Evolutionary conservation across 2,888 invertebrate species (phyloP).

Genomic region (Notodonta dromedarius): DNA sequence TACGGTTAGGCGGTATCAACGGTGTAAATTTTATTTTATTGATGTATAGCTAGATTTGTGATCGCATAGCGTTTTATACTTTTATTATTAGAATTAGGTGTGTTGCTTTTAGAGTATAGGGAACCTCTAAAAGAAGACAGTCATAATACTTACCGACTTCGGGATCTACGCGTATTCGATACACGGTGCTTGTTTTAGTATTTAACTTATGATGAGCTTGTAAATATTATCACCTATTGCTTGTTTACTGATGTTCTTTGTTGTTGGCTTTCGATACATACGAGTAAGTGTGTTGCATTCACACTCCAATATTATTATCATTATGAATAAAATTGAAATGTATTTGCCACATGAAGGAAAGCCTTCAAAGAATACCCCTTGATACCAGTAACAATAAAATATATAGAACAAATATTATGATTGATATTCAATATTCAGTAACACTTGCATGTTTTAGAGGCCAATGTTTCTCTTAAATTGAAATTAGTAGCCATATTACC

Average conservation of each 20-base stretch:
- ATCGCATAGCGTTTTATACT: slow-evolving; percentile 79
- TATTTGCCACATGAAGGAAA: background rate
- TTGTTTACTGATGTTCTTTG: background rate
- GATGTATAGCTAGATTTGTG: slow-evolving; percentile 75
- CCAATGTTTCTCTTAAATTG: too few relatives aligned
- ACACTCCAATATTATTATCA: background rate
- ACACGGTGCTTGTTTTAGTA: slow-evolving; percentile 39
- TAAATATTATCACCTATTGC: slow-evolving; percentile 17
- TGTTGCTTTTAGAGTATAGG: slow-evolving; percentile 55
- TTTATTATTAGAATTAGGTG: slow-evolving; percentile 62
- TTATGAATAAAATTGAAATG: background rate
- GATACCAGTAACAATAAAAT: background rate
- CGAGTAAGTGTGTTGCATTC: background rate
- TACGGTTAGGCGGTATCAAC: slow-evolving; percentile 71
- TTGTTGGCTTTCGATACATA: too few relatives aligned
- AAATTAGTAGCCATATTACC: background rate
- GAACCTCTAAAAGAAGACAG: slow-evolving; percentile 41
- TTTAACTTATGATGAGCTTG: slow-evolving; percentile 36
- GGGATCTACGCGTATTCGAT: slow-evolving; percentile 29
- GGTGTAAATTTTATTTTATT: slow-evolving; percentile 80
- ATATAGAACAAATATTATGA: background rate
- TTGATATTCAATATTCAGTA: too few relatives aligned
- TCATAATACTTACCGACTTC: slow-evolving; percentile 35
- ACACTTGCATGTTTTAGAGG: too few relatives aligned
- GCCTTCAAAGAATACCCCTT: too few relatives aligned